Conservation (phyloP, 2,113 vertebrate genomes). For the Ochotona curzoniae region DNA sequence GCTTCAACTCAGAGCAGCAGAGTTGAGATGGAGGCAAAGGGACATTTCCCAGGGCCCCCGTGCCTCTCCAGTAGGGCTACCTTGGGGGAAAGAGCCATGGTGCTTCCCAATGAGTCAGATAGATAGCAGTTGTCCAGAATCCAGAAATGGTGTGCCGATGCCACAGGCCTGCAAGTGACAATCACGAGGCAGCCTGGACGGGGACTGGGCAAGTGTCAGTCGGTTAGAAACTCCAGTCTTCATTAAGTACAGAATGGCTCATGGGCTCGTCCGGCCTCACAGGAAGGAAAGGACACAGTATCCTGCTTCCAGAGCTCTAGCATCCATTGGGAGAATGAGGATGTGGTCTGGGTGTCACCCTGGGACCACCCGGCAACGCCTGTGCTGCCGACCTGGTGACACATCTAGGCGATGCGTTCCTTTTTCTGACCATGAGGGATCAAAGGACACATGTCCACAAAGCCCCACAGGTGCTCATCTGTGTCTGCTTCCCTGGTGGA, state of each 20-base stretch:
- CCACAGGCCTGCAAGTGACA: background rate
- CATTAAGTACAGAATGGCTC: too few species aligned
- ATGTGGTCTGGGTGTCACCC: background rate
- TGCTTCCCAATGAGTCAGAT: background rate
- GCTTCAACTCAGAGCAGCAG: background rate
- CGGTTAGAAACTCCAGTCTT: background rate
- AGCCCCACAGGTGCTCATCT: fast-evolving
- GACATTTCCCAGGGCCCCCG: background rate
- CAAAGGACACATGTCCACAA: background rate
- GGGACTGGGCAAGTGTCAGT: background rate
- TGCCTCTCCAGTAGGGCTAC: background rate
- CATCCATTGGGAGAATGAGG: background rate
- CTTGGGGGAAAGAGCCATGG: background rate
- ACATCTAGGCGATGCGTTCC: background rate
- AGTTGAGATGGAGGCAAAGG: background rate
- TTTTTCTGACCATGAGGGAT: background rate
- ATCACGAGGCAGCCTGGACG: background rate
- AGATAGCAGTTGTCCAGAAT: background rate
- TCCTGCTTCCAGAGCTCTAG: background rate
- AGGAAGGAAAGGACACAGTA: too few species aligned
- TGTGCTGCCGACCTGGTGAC: too few species aligned
- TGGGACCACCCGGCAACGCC: fast-evolving
- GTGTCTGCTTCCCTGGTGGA: background rate
- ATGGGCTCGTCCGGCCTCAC: background rate
- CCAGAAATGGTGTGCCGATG: background rate